Evolutionary conservation across 2,888 invertebrate genomes (phyloP).

Genomic region (Scotopteryx bipunctaria): DNA sequence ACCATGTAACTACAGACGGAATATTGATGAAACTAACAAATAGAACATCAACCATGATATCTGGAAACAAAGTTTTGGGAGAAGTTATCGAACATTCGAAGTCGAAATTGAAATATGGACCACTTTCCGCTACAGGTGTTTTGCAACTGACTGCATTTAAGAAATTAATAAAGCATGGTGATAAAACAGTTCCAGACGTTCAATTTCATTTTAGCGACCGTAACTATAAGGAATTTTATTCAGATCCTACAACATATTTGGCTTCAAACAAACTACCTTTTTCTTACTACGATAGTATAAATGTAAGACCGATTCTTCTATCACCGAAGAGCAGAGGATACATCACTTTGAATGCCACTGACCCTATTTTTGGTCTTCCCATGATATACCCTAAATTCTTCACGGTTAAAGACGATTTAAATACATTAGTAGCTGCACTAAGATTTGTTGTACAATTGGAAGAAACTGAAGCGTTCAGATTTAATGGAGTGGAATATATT

Average conservation of each 20-base stretch:
- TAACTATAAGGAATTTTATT: conserved; percentile 79
- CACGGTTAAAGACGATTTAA: conserved; percentile 83
- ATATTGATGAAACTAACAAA: conserved; percentile 81
- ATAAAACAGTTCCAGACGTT: conserved; percentile 83
- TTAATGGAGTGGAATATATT: conserved; percentile 80
- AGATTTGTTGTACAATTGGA: conserved; percentile 82
- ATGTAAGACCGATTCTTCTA: conserved; percentile 84
- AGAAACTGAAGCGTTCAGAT: conserved; percentile 79
- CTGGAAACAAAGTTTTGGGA: conserved; percentile 54
- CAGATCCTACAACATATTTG: conserved; percentile 78
- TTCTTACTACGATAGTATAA: conserved; percentile 84
- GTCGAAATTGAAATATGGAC: conserved; percentile 56
- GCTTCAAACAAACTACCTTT: conserved; percentile 75
- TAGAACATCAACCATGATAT: conserved; percentile 72
- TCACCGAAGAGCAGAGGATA: conserved; percentile 85
- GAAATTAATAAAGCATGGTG: no score
- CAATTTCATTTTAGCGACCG: conserved; percentile 85
- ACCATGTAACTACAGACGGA: conserved; percentile 84
- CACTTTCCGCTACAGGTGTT: conserved; percentile 80
- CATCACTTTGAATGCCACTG: conserved; percentile 83
- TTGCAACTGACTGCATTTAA: conserved; percentile 83
- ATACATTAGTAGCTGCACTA: conserved; percentile 84
- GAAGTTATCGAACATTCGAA: conserved; percentile 66
- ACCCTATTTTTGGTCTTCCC: conserved; percentile 88
- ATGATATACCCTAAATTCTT: conserved; percentile 88